Evolutionary conservation across 2,888 invertebrate genomes (phyloP).

Genomic region (Carterocephalus palaemon): DNA sequence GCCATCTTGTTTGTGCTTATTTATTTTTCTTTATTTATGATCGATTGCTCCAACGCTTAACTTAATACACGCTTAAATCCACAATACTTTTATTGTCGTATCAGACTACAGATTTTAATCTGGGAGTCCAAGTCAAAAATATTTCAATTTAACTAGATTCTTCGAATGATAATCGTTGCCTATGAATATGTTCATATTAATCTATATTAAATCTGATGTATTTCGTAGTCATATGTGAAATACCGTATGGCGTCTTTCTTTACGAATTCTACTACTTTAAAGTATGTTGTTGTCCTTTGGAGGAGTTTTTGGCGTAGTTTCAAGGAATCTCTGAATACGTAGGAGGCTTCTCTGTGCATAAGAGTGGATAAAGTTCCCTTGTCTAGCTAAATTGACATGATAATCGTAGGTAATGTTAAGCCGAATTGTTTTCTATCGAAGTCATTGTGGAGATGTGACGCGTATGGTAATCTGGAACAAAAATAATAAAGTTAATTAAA

Average conservation of each 20-base stretch:
- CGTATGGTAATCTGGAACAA: slow-evolving; percentile 34
- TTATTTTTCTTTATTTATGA: slow-evolving; percentile 22
- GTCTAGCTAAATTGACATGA: slow-evolving; percentile 29
- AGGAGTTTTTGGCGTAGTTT: slow-evolving; percentile 69
- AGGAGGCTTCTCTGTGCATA: slow-evolving; percentile 67
- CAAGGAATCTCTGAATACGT: slow-evolving; percentile 69
- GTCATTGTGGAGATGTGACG: slow-evolving; percentile 22
- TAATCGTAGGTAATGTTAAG: slow-evolving; percentile 5
- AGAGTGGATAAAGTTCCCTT: slow-evolving; percentile 38
- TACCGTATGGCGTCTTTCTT: slow-evolving; percentile 75
- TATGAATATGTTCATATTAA: slow-evolving; percentile 73
- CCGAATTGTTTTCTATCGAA: not conserved
- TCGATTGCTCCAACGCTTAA: slow-evolving; percentile 6
- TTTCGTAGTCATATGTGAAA: slow-evolving; percentile 68
- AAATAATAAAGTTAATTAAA: no score
- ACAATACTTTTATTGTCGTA: slow-evolving; percentile 28
- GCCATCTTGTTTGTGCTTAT: slow-evolving; percentile 53
- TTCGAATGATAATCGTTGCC: slow-evolving; percentile 64
- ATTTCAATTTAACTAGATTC: slow-evolving; percentile 70
- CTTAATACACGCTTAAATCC: slow-evolving; percentile 18
- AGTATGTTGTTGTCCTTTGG: slow-evolving; percentile 64
- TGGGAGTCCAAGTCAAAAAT: slow-evolving; percentile 35
- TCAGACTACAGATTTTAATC: slow-evolving; percentile 12
- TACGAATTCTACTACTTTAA: slow-evolving; percentile 69
- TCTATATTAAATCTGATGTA: slow-evolving; percentile 52